Evolutionary conservation across 2,888 invertebrate genomes (phyloP), one percentile per base, ranked within the genome.

Genomic region (Ceraclea dissimilis): DNA sequence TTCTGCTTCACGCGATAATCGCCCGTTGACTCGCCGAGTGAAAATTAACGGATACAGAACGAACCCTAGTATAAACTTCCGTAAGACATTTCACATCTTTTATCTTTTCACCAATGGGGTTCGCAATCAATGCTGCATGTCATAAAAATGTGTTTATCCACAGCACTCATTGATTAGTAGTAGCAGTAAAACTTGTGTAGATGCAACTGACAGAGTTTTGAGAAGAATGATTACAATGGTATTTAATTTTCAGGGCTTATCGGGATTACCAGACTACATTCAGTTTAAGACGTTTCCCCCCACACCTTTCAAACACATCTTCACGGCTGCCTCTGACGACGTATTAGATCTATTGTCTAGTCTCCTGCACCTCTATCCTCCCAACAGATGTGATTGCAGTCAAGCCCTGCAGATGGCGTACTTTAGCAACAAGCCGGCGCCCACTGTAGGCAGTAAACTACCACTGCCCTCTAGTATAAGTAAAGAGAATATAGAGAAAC

Each of bases 301-400:
- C 0, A 91, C 90, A 43, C 91, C 92, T 2, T 71, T 98, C 49
- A 85, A 88, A 60, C 86, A 92, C 65, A 95, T 99, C 66, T 99
- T 99, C 71, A 93, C 93, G 47, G 98, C 98, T 1, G 97, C 96
- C 1, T 82, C 86, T 0, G 92, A 95, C 69, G 98, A 98, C 76
- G 77, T 97, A 34, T 73, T 99, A 22, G 83, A 86, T 61, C 75
- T 99, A 52, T 76, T 98, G 57, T 84, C 85, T 44, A 82, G 81
- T 54, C 72, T 96, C 54, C 76, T 98, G 11, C 80, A 85, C 11
- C 75, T 96, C 60, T 88, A 93, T 76, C 98, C 98, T 0, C 74
- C 86, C 4, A 83, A 83, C 62, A 79, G 98, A 54, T 87, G 88
- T 65, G 85, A 86, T 44, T 91, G 93, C 67, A 83, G 88, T 19